Evolutionary conservation across 1,140 invertebrate species (phyloP).

Genomic region (Tetramorium alpestre): DNA sequence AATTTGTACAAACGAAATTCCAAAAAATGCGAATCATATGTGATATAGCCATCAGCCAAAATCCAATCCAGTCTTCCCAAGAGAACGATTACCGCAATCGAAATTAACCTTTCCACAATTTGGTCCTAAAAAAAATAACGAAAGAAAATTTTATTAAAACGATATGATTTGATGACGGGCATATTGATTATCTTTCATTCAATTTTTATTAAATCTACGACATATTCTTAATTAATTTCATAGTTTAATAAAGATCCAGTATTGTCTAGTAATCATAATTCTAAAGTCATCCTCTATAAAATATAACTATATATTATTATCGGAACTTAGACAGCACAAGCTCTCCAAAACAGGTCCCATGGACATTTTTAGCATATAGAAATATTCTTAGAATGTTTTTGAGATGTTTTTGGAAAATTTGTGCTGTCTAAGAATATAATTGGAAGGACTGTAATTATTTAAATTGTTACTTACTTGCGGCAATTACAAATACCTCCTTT

Average conservation of each 20-base stretch:
- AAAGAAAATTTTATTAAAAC: background rate
- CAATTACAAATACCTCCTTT: conserved; percentile 64
- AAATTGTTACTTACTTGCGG: conserved; percentile 66
- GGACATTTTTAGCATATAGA: no score
- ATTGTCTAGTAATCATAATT: background rate
- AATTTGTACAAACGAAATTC: no score
- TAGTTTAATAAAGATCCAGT: background rate
- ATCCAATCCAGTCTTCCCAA: background rate
- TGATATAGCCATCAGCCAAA: no score
- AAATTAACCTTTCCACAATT: background rate
- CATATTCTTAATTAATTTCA: background rate
- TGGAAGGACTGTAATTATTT: background rate
- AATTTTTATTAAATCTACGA: background rate
- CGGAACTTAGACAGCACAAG: no score
- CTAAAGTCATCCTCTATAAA: background rate
- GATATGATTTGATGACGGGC: background rate
- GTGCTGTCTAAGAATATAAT: no score
- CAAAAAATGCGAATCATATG: no score
- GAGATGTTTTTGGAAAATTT: no score
- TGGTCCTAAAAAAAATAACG: background rate
- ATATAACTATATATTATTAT: background rate
- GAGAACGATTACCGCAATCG: background rate
- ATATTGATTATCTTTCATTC: background rate
- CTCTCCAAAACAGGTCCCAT: no score
- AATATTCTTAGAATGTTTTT: no score